phyloP scores from a whole-genome alignment of 2,113 vertebrate species.

The Peromyscus polionotus region DNA sequence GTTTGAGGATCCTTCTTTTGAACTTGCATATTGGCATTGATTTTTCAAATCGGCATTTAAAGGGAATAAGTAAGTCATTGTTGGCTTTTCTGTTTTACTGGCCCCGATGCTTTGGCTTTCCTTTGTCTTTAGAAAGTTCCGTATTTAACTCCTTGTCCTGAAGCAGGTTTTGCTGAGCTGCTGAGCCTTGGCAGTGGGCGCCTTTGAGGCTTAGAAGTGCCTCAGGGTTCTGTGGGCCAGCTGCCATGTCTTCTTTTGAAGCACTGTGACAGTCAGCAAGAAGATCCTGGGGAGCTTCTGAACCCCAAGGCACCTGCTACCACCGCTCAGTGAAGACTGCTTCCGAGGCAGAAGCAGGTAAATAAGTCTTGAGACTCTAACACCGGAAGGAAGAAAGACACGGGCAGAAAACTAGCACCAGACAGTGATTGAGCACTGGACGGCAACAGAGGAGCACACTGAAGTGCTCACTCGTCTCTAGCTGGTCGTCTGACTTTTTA shows the following conservation, averaged over 20 bases:
- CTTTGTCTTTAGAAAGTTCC: conserved; percentile 76
- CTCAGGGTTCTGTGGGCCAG: conserved; percentile 76
- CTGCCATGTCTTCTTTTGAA: conserved; percentile 79
- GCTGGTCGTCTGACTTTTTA: background rate
- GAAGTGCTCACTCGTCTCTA: conserved; percentile 24
- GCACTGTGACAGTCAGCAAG: conserved; percentile 76
- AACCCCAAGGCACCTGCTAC: conserved; percentile 85
- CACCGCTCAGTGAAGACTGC: conserved; percentile 83
- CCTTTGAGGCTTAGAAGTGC: conserved; percentile 84
- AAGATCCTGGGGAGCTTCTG: conserved; percentile 83
- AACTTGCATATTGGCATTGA: background rate
- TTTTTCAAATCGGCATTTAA: conserved; percentile 46
- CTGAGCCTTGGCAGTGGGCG: conserved; percentile 84
- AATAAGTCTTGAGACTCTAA: conserved; percentile 52
- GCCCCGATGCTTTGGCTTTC: conserved; percentile 45
- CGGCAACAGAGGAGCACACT: background rate
- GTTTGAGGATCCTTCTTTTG: conserved; percentile 7
- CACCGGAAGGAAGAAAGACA: background rate
- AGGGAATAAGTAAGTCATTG: background rate
- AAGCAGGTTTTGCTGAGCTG: conserved; percentile 82
- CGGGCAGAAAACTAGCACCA: conserved; percentile 9
- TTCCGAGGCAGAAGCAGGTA: conserved; percentile 81
- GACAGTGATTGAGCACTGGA: background rate
- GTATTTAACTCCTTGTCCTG: conserved; percentile 78
- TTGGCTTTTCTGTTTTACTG: conserved; percentile 42